Percentiles rank a stretch among this genome's conserved stretches.
Evolutionary conservation across 92 coral and sea anemone species (phyloP).

Genomic region (Epizoanthus fatuus): DNA sequence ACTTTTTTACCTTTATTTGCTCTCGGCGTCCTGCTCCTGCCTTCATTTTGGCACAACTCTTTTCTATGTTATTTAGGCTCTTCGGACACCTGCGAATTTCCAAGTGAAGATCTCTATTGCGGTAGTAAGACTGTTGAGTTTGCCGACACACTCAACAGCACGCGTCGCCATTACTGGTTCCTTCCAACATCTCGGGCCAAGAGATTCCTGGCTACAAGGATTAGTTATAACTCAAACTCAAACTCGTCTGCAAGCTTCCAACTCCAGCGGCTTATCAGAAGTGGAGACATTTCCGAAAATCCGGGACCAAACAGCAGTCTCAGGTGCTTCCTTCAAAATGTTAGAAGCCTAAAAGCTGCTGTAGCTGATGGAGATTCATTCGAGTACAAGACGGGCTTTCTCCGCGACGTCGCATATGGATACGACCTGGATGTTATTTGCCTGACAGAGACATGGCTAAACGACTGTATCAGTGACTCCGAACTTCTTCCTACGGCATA

Average conservation of each 20-base stretch:
- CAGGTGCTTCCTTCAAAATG: slow-evolving; percentile 2
- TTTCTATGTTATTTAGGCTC: too few species aligned
- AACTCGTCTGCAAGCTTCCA: neutral
- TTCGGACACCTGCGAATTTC: too few species aligned
- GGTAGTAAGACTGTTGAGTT: too few species aligned
- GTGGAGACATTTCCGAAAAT: slow-evolving; percentile 4
- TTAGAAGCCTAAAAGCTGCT: too few species aligned
- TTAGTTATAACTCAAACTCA: neutral
- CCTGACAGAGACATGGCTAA: too few species aligned
- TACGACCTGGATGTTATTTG: neutral
- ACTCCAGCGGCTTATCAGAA: neutral
- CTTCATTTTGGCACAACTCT: too few species aligned
- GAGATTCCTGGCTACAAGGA: neutral
- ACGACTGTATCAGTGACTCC: too few species aligned
- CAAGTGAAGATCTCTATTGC: too few species aligned
- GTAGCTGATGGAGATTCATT: slow-evolving; percentile 22
- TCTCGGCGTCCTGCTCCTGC: too few species aligned
- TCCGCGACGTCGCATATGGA: neutral
- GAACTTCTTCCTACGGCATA: too few species aligned
- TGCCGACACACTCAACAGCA: neutral
- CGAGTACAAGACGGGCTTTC: neutral
- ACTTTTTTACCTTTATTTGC: too few species aligned
- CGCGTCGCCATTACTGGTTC: neutral
- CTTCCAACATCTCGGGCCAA: neutral
- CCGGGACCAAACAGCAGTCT: neutral